Base-by-base conservation (phyloP, 2,113 vertebrate genomes). In the Salvelinus alpinus region DNA sequence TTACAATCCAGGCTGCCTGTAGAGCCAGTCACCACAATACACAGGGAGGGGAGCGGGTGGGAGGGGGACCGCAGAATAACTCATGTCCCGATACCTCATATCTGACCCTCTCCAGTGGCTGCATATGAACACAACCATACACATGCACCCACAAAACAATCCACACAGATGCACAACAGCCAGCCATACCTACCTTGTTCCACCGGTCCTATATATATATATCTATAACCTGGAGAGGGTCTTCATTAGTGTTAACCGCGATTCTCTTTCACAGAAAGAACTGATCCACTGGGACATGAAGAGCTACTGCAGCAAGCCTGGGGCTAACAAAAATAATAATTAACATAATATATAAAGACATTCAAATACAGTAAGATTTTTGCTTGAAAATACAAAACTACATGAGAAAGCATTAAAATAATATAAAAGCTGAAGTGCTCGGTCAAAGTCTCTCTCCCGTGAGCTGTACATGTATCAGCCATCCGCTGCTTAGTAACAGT, bases 261-360 rank as follows among this genome's bases (percentile, higher is more conserved):
- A 84, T 97, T 97, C 97, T 99, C 97, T 99, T 99, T 99, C 97
- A 99, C 96, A 99, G 97, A 99, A 99, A 97, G 97, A 97, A 97
- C 88, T 94, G 95, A 79, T 94, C 94, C 95, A 96, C 96, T 96
- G 96, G 97, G 94, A 96, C 95, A 91, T 88, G 2, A 44, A 90
- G 95, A 96, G 97, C 93, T 92, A 94, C 95, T 98, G 98, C 97
- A 96, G 94, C 93, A 94, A 95, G 94, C 94, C 94, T 94, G 93
- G 84, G 34, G 22, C 88, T 89, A 92, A 91, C 78, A 88, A 86
- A 67, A 86, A 89, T 90, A 83, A 91, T 85, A 84, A 91, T 92
- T 81, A 79, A 93, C 88, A 78, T 85, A 83, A 90, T 92, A 93
- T 93, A 92, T 92, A 93, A 93, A 96, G 96, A 99, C 97, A 96